A percentile compares a stretch with the other conserved stretches of the same genome.
Evolutionary conservation across 2,113 vertebrate species (phyloP).

Genomic region (Rostratula benghalensis): DNA sequence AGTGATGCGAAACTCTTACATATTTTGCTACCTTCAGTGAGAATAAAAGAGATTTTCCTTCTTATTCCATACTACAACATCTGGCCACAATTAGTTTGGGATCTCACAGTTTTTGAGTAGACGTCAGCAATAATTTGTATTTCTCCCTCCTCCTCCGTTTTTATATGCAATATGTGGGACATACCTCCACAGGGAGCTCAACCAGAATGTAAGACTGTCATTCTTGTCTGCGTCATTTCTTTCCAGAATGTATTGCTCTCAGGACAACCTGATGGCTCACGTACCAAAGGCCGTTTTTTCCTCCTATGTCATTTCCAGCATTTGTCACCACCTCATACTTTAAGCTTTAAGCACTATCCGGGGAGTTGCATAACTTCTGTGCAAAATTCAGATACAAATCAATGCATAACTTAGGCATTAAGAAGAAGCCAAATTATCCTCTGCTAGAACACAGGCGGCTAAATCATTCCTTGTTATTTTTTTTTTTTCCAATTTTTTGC

Average conservation of each 20-base stretch:
- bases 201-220: not conserved
- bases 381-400: slow-evolving; percentile 57
- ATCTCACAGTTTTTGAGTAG: slow-evolving; percentile 35
- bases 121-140: slow-evolving; percentile 39
- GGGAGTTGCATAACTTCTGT: slow-evolving; percentile 71
- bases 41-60: not conserved
- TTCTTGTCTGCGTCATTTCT: slow-evolving; percentile 36
- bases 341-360: slow-evolving; percentile 22
- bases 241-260: slow-evolving; percentile 43
- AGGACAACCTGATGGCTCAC: slow-evolving; percentile 48
- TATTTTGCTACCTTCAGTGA: not conserved
- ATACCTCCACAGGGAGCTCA: slow-evolving; percentile 1
- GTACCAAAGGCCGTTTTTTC: slow-evolving; percentile 47
- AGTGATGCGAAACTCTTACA: not conserved
- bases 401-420: not conserved
- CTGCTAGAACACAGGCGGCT: not conserved
- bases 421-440: slow-evolving; percentile 38
- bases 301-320: slow-evolving; percentile 49
- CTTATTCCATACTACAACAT: slow-evolving; percentile 2
- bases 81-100: slow-evolving; percentile 56
- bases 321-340: slow-evolving; percentile 73
- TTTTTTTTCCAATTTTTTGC: not conserved
- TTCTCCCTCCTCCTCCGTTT: not conserved
- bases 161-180: not conserved
- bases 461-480: slow-evolving; percentile 11